Evolutionary conservation across 2,888 invertebrate genomes (phyloP).

Genomic region (Drosophila basisetae): DNA sequence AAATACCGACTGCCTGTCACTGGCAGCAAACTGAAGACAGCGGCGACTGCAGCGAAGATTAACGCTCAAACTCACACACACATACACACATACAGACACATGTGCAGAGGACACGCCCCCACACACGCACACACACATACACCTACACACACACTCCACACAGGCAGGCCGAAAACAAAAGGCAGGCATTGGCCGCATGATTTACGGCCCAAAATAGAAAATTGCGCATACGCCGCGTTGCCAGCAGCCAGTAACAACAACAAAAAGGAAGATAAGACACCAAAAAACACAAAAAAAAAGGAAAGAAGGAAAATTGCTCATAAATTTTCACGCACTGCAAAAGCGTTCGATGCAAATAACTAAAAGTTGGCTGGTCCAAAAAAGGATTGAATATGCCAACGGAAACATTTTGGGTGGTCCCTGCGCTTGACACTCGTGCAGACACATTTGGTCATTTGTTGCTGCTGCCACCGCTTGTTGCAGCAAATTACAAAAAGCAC

Average conservation of each 20-base stretch:
- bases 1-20: constrained; percentile 78
- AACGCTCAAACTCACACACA: constrained; percentile 55
- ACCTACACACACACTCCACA: constrained; percentile 28
- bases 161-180: constrained; percentile 66
- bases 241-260: constrained; percentile 31
- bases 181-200: constrained; percentile 76
- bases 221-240: constrained; percentile 76
- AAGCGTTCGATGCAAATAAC: constrained; percentile 57
- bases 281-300: constrained; percentile 1
- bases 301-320: constrained; percentile 42
- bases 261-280: constrained; percentile 2
- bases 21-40: constrained; percentile 67
- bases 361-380: constrained; percentile 14
- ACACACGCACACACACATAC: constrained; percentile 20
- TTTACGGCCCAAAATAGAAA: constrained; percentile 74
- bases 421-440: constrained; percentile 58
- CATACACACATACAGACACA: constrained; percentile 26
- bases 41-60: constrained; percentile 75
- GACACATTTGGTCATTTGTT: constrained; percentile 79
- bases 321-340: constrained; percentile 50
- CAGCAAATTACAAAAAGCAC: constrained; percentile 58
- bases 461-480: constrained; percentile 72
- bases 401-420: constrained; percentile 50
- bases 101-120: constrained; percentile 46
- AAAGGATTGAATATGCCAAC: constrained; percentile 32